Conservation (phyloP, 2,888 invertebrate genomes). For the Digitonthophagus gazella region DNA sequence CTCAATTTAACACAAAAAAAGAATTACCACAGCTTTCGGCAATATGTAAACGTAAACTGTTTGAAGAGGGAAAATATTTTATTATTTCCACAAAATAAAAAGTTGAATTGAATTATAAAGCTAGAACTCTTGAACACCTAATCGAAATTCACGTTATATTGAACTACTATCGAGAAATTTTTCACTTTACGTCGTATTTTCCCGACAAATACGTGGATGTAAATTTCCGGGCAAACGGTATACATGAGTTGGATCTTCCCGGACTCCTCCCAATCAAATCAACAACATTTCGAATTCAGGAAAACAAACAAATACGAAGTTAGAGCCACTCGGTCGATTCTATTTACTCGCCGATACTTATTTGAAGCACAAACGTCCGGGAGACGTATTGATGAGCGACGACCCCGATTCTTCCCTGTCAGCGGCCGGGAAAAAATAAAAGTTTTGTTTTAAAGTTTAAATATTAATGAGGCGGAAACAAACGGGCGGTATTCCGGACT, state of each 20-base stretch:
- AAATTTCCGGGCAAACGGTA: neutral
- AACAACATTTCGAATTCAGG: constrained; percentile 23
- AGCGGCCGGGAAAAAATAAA: constrained; percentile 15
- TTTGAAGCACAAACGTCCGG: constrained; percentile 14
- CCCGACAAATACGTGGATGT: neutral
- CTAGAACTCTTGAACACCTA: too few relatives aligned
- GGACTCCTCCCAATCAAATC: constrained; percentile 26
- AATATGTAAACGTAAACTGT: too few relatives aligned
- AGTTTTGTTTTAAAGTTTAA: constrained; percentile 25
- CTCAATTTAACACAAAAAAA: neutral
- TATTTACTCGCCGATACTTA: constrained; percentile 11
- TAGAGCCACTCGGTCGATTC: constrained; percentile 3
- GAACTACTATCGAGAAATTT: neutral
- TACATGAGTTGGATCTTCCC: neutral
- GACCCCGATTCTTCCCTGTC: constrained; percentile 2
- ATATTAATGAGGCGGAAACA: constrained; percentile 27
- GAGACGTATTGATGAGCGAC: constrained; percentile 16
- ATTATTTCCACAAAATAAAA: too few relatives aligned
- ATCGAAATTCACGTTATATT: too few relatives aligned
- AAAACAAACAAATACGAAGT: constrained; percentile 22
- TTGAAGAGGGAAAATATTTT: too few relatives aligned
- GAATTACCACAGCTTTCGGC: too few relatives aligned
- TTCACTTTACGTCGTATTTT: neutral
- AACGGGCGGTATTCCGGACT: constrained; percentile 16
- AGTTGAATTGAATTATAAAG: too few relatives aligned